Evolutionary conservation across 1,140 invertebrate genomes (phyloP).

Genomic region (Scaptomyza graminum): DNA sequence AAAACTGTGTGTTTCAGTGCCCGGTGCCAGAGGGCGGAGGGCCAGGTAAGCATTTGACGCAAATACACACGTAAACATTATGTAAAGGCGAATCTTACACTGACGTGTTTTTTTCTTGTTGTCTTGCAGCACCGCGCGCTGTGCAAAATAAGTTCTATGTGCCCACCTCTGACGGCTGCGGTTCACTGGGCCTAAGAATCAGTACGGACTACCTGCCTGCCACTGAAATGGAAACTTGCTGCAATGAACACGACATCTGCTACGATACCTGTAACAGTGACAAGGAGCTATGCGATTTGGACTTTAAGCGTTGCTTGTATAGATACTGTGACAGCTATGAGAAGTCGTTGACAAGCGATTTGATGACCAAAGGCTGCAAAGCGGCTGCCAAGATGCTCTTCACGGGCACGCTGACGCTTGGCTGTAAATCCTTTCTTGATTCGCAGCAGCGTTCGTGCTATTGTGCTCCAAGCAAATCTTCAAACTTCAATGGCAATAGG

Average conservation of each 20-base stretch:
- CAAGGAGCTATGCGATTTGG: slow-evolving; percentile 93
- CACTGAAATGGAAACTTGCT: slow-evolving; percentile 92
- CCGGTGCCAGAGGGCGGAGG: slow-evolving; percentile 86
- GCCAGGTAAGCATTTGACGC: slow-evolving; percentile 54
- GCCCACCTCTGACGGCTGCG: slow-evolving; percentile 92
- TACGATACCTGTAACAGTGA: slow-evolving; percentile 94
- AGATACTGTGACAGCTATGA: slow-evolving; percentile 91
- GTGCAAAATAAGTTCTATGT: slow-evolving; percentile 89
- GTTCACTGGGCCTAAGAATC: slow-evolving; percentile 90
- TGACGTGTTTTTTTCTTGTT: slow-evolving; percentile 28
- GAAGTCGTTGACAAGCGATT: slow-evolving; percentile 85
- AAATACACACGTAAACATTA: slow-evolving; percentile 47
- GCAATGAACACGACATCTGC: slow-evolving; percentile 93
- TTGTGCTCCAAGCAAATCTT: slow-evolving; percentile 84
- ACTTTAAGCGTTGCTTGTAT: slow-evolving; percentile 94
- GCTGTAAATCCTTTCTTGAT: slow-evolving; percentile 92
- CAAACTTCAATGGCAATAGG: slow-evolving; percentile 40
- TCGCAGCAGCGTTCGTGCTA: slow-evolving; percentile 91
- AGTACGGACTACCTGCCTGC: slow-evolving; percentile 90
- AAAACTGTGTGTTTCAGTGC: slow-evolving; percentile 91
- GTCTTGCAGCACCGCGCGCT: slow-evolving; percentile 86
- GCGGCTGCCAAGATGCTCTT: slow-evolving; percentile 92
- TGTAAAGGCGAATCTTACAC: slow-evolving; percentile 45
- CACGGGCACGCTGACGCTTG: slow-evolving; percentile 91
- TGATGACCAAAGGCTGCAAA: slow-evolving; percentile 91